Evolutionary conservation across 1,140 invertebrate species (phyloP), one percentile per base, ranked within the genome.

Genomic region (Saccostrea cuccullata): DNA sequence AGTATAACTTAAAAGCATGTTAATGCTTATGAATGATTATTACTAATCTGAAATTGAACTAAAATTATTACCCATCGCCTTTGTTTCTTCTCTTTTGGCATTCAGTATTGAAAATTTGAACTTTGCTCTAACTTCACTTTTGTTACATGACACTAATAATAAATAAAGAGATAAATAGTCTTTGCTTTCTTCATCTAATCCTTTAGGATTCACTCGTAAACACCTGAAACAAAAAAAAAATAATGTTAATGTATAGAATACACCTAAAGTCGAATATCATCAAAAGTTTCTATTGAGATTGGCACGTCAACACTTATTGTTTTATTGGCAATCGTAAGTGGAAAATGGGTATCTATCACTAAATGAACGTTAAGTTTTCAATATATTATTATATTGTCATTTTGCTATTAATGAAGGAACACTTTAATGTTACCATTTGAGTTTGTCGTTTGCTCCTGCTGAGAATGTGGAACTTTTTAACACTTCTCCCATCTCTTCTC

Each of bases 31-130:
- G 58, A 13, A 60, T 64, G 17, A 36, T 36, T 36, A 36, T 36
- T 36, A 36, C 30, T 36, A 36, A 2, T 36, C 30, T 20, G 1
- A 8, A 20, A 17, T 3, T 17, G 17, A 64, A 64, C 17, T 20
- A 67, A 20, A 23, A 13, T 9, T 77, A 95, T 96, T 94, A 97
- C 97, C 98, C 98, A 99, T 99, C 89, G 99, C 98, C 97, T 99
- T 99, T 94, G 99, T 99, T 96, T 99, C 99, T 96, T 99, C 99
- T 93, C 98, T 96, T 97, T 99, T 99, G 93, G 98, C 98, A 96
- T 99, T 99, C 95, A 99, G 96, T 96, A 99, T 99, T 95, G 98
- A 99, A 96, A 99, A 99, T 97, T 99, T 99, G 96, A 99, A 99
- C 96, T 99, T 99, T 93, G 99, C 99, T 95, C 99, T 96, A 92